Evolutionary conservation across 2,113 vertebrate genomes (phyloP), one percentile per base, ranked within the genome.

Genomic region (Agapornis roseicollis): DNA sequence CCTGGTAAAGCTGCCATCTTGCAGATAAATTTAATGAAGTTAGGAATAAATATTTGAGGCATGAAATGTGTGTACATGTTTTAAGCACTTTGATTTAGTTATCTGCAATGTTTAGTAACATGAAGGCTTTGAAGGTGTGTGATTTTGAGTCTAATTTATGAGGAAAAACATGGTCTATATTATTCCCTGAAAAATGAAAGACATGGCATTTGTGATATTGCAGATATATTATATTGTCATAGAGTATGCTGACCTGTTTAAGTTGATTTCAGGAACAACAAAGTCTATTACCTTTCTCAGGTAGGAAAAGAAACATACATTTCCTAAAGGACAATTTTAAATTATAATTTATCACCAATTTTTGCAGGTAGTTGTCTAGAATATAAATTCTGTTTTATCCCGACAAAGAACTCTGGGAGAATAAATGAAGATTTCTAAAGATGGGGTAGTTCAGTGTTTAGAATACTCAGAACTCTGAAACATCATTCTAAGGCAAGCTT

Each of bases 401-500:
- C 35, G 37, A 17, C 3, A 31, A 72, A 53, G 8, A 80, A 31
- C 1, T n/a, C 33, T 9, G 25, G 5, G n/a, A 70, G 13, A 78
- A 5, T n/a, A 60, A 60, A 80, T 13, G 19, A 35, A 61, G 37
- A 19, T 5, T 77, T 50, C 10, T 58, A 39, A 60, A 37, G 9
- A 41, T 37, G 10, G 3, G 4, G 7, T 47, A 9, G 6, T 14
- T 65, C 13, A 24, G 15, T 33, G 65, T 52, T 28, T 33, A 61
- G 16, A 66, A 61, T 47, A 52, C 1, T 44, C 12, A 73, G 29
- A 50, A 13, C 23, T 39, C 14, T 55, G 52, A 53, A 83, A 60
- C 4, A 17, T 28, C 2, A n/a, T 29, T 64, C 69, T 68, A 69
- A 77, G 1, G 1, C 12, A 2, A 47, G 4, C 1, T 44, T 50